Conservation (phyloP, 1,140 invertebrate species). For the Lordiphosa mommai region DNA sequence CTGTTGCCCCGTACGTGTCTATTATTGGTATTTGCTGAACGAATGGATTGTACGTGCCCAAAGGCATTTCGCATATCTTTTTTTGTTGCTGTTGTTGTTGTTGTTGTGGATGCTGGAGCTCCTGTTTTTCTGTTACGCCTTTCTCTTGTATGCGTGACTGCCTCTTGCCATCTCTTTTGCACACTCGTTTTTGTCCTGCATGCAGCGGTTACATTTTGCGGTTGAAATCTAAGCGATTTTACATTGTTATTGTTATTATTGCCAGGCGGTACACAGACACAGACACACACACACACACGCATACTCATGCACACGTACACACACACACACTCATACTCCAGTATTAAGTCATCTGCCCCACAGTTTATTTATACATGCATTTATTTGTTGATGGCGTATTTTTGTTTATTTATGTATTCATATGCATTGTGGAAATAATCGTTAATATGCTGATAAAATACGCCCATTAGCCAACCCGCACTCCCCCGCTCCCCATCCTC, state of each 20-base stretch:
- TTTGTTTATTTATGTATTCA: constrained; percentile 77
- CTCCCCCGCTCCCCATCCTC: not conserved
- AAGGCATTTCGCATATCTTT: constrained; percentile 70
- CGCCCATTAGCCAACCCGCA: constrained; percentile 18
- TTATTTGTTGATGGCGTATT: constrained; percentile 74
- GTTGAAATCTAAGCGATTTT: constrained; percentile 76
- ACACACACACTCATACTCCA: not conserved
- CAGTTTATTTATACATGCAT: constrained; percentile 64
- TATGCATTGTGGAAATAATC: constrained; percentile 75
- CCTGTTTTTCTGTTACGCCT: constrained; percentile 41
- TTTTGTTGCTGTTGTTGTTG: constrained; percentile 11
- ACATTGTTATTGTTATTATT: constrained; percentile 77
- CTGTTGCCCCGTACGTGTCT: constrained; percentile 60
- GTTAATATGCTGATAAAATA: constrained; percentile 73
- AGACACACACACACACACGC: constrained; percentile 13
- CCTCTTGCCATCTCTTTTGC: not conserved
- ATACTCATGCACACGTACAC: not conserved
- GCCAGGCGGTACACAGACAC: constrained; percentile 15
- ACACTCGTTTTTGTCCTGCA: not conserved
- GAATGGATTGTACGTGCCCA: constrained; percentile 74
- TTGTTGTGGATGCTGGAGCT: not conserved
- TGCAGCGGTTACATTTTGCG: constrained; percentile 51
- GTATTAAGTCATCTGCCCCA: not conserved
- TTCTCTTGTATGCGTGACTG: constrained; percentile 37
- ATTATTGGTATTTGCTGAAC: constrained; percentile 78